Base-by-base conservation (phyloP, 1,140 invertebrate genomes). In the Anthonomus grandis region DNA sequence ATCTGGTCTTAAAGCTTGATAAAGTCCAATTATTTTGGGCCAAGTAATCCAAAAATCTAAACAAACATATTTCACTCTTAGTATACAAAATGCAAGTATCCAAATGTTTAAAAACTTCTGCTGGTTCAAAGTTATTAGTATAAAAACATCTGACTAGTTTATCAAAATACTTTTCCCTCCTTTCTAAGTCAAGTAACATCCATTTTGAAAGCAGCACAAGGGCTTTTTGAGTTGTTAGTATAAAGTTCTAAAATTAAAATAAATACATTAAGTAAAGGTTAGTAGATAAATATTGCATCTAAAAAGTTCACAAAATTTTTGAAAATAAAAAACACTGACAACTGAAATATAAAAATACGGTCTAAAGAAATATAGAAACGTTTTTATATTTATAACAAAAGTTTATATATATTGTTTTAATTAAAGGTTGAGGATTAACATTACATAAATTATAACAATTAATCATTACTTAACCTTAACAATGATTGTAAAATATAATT, bases 11-110 rank as follows among this genome's bases (percentile, higher is more conserved):
- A 61, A 80, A 82, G 44, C 78, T 79, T 19, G 75, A 72, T 13
- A 80, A 67, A 47, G 79, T 74, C 59, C 83, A 73, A 55, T 75
- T 75, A 64, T 80, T 80, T 55, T 81, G 78, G 53, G 77, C 74
- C 49, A 86, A 70, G 57, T 75, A 76, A 58, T 82, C 75, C 18
- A 86, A 68, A 50, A 86, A 68, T 54, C 81, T 75, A 66, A 79
- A 84, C 46, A 74, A 70, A 61, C 75, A 80, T 24, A 73, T 62
- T 64, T 80, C 77, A 59, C 77, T 80, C 38, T 75, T 75, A 17
- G 64, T 67, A 62, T 75, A 80, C 15, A 83, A 67, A 12, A 73
- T 70, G 47, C 79, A 77, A 23, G 70, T 74, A 56, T 82, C 80
- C 24, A 80, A 67, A 62, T 77, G 75, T 46, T 76, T 76, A 22